A percentile compares a stretch with the other conserved stretches of the same genome.
phyloP scores from a whole-genome alignment of 2,888 invertebrate genomes.

The Mythimna vitellina region DNA sequence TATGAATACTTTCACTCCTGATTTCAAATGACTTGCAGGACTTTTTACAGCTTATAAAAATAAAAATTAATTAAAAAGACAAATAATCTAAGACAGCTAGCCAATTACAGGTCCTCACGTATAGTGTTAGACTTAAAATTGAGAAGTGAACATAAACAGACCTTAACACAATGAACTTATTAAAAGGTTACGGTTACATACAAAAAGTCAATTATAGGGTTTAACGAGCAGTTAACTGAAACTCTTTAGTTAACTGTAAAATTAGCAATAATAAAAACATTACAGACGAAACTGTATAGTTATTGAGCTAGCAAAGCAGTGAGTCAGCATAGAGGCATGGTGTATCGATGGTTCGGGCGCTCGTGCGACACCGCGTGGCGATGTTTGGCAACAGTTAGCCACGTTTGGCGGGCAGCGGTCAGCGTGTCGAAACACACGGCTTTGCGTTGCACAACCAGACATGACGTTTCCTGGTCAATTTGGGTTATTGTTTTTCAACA shows the following conservation, averaged over 20 bases:
- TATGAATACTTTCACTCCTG: background rate
- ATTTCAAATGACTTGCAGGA: background rate
- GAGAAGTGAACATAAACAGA: no score
- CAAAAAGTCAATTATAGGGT: no score
- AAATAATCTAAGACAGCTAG: no score
- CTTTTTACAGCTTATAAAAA: no score
- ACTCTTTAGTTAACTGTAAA: no score
- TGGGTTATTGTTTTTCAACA: constrained; percentile 73
- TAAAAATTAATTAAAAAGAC: no score
- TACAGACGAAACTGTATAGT: background rate
- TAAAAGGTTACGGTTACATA: no score
- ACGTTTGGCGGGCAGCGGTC: constrained; percentile 20
- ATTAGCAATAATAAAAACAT: no score
- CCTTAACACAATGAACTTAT: no score
- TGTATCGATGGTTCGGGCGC: background rate
- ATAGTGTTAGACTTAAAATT: no score
- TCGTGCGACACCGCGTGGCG: constrained; percentile 43
- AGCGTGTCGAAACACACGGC: constrained; percentile 57
- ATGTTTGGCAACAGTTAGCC: constrained; percentile 54
- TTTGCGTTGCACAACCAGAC: constrained; percentile 73
- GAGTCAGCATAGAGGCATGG: constrained; percentile 11
- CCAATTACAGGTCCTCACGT: no score
- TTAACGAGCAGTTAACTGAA: no score
- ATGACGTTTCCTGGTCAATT: constrained; percentile 77
- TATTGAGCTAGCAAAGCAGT: constrained; percentile 18